Conservation (phyloP, 2,888 invertebrate genomes). For the Coecobrya sp. region DNA sequence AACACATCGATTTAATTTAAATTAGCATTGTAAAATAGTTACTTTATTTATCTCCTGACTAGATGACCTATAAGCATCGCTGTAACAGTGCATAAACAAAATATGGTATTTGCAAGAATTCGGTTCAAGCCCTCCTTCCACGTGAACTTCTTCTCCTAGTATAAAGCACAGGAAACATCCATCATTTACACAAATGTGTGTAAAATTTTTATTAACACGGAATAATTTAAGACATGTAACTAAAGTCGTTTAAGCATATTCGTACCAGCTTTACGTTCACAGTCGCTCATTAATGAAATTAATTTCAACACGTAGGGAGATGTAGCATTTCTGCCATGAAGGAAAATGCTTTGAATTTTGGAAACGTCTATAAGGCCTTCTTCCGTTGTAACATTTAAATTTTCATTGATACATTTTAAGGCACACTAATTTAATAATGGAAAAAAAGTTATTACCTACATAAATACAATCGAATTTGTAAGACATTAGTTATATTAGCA, state of each 20-base stretch:
- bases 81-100: constrained; percentile 79
- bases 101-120: constrained; percentile 80
- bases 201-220: too few relatives aligned
- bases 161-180: too few relatives aligned
- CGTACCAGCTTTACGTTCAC: constrained; percentile 67
- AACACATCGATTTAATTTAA: too few relatives aligned
- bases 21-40: neutral
- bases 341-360: constrained; percentile 35
- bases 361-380: constrained; percentile 49
- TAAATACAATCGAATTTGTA: too few relatives aligned
- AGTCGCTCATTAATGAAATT: constrained; percentile 44
- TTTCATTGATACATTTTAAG: constrained; percentile 73
- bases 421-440: constrained; percentile 71
- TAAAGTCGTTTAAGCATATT: neutral
- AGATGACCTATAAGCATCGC: constrained; percentile 58
- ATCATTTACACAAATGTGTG: too few relatives aligned
- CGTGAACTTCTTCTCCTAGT: constrained; percentile 19
- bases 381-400: constrained; percentile 66
- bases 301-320: constrained; percentile 51
- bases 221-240: neutral
- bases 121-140: constrained; percentile 61
- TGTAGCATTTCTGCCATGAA: constrained; percentile 36
- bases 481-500: too few relatives aligned
- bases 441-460: too few relatives aligned
- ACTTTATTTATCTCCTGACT: constrained; percentile 62